A percentile compares a stretch with the other conserved stretches of the same genome.
These are phyloP conservation scores for Galemys pyrenaicus DNA, from an alignment of 2,113 vertebrate species.

Conservation along the genomic window DNA sequence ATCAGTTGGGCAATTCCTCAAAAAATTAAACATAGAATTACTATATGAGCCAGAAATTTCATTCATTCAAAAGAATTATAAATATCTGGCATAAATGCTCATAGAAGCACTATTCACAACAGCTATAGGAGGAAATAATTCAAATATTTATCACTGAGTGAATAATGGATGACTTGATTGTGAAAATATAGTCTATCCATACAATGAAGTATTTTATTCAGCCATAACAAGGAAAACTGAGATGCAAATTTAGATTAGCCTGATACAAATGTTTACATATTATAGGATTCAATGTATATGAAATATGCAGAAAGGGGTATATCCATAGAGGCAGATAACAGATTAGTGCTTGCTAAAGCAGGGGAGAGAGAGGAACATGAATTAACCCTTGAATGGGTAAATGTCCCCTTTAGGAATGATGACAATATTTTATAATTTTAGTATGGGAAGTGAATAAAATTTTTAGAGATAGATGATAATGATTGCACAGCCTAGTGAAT, in stretches of 20 bases:
- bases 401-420: not conserved
- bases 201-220: not conserved
- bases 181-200: not conserved
- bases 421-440: not conserved
- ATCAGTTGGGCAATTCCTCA: not conserved
- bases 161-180: not conserved
- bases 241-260: not conserved
- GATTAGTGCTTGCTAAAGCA: not conserved
- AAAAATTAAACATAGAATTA: not conserved
- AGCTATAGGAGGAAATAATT: not conserved
- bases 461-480: not conserved
- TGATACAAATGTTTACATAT: not conserved
- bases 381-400: not conserved
- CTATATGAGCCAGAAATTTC: not conserved
- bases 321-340: not conserved
- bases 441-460: not conserved
- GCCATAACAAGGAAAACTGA: not conserved
- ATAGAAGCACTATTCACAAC: not conserved
- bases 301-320: not conserved
- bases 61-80: not conserved
- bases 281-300: not conserved
- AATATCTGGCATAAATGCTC: not conserved
- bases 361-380: not conserved
- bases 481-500: not conserved
- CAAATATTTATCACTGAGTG: not conserved